Conservation (phyloP, 2,797 vertebrate genomes). For the Betta splendens region DNA sequence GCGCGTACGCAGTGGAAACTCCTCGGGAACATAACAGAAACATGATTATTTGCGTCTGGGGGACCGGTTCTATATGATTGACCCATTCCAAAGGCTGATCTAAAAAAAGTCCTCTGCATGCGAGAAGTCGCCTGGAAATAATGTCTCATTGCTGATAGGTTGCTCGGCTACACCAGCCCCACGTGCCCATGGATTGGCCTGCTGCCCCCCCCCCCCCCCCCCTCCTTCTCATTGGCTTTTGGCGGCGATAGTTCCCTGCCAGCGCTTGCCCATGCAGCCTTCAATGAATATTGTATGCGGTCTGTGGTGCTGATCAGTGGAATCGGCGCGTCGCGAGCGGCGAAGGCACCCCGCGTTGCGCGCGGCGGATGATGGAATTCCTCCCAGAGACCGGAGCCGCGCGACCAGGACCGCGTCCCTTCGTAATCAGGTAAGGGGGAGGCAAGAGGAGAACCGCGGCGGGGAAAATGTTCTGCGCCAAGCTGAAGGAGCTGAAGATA, state of each 20-base stretch:
- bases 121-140: conserved; percentile 65
- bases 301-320: conserved; percentile 62
- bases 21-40: background rate
- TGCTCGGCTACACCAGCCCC: conserved; percentile 61
- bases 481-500: conserved; percentile 95
- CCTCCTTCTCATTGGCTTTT: conserved; percentile 76
- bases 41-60: background rate
- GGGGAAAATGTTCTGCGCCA: conserved; percentile 93
- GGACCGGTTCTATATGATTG: conserved; percentile 4
- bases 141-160: conserved; percentile 75
- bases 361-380: conserved; percentile 69
- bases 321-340: conserved; percentile 46
- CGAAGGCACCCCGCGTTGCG: conserved; percentile 49
- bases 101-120: conserved; percentile 52
- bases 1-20: background rate
- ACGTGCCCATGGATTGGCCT: conserved; percentile 76
- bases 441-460: conserved; percentile 28
- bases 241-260: conserved; percentile 58
- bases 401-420: conserved; percentile 50
- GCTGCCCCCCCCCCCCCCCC: conserved; percentile 40
- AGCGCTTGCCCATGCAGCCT: conserved; percentile 72
- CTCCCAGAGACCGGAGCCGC: conserved; percentile 56
- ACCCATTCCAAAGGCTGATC: conserved; percentile 21
- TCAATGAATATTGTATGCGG: conserved; percentile 74
- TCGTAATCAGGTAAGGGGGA: conserved; percentile 58